Conservation (phyloP, 2,888 invertebrate genomes). For the Amaurobius ferox region DNA sequence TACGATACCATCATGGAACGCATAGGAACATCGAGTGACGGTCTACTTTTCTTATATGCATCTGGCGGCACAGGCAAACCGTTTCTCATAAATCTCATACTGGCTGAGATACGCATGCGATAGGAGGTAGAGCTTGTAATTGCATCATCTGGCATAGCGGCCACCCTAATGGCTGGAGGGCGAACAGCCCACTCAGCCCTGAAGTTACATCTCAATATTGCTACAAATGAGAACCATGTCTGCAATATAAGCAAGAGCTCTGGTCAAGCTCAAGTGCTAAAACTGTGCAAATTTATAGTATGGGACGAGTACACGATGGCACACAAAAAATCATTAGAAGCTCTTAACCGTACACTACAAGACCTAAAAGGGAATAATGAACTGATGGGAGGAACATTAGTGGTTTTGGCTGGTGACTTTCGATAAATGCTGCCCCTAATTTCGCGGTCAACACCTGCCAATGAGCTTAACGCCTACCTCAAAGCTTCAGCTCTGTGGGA, state of each 20-base stretch:
- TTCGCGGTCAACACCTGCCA: constrained; percentile 65
- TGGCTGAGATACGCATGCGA: constrained; percentile 56
- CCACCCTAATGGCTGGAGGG: constrained; percentile 76
- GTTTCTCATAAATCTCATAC: background rate
- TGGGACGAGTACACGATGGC: constrained; percentile 79
- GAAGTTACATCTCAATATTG: constrained; percentile 61
- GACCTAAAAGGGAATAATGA: constrained; percentile 25
- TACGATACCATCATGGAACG: background rate
- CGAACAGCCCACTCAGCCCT: constrained; percentile 10
- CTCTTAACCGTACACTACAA: constrained; percentile 40
- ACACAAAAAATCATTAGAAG: constrained; percentile 76
- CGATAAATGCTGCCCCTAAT: constrained; percentile 74
- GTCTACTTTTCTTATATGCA: background rate
- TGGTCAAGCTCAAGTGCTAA: background rate
- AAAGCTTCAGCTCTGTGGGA: constrained; percentile 74
- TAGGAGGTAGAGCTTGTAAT: constrained; percentile 76
- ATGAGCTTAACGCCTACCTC: constrained; percentile 74
- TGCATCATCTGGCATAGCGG: constrained; percentile 74
- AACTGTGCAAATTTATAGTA: constrained; percentile 75
- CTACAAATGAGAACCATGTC: constrained; percentile 74
- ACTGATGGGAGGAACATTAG: constrained; percentile 65
- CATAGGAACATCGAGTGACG: background rate
- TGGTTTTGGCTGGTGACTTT: constrained; percentile 75
- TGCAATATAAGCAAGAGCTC: constrained; percentile 75
- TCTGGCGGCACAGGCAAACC: constrained; percentile 15